phyloP scores from a whole-genome alignment of 1,140 invertebrate genomes.

The Whitmania pigra region DNA sequence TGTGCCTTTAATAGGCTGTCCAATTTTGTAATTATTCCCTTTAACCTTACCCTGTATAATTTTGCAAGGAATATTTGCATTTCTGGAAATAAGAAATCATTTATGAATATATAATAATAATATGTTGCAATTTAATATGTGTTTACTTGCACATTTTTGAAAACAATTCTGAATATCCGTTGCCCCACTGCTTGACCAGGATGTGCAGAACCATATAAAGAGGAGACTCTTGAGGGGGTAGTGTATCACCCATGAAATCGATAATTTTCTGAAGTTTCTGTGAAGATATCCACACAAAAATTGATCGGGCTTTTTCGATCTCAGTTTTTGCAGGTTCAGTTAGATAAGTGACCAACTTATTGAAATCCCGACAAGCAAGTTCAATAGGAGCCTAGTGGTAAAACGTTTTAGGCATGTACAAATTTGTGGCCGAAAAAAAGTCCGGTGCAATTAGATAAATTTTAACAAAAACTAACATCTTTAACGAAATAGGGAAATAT shows the following conservation, averaged over 20 bases:
- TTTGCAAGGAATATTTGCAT: constrained; percentile 21
- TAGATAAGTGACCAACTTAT: constrained; percentile 17
- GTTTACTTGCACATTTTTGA: constrained; percentile 22
- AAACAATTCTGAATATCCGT: constrained; percentile 21
- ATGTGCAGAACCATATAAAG: constrained; percentile 16
- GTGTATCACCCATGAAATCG: constrained; percentile 4
- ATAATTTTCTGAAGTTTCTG: constrained; percentile 16
- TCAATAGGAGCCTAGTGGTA: constrained; percentile 18
- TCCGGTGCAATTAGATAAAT: background rate
- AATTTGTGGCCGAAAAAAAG: background rate
- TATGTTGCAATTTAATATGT: background rate
- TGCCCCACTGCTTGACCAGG: constrained; percentile 13
- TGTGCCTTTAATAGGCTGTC: constrained; percentile 4
- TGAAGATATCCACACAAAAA: constrained; percentile 20
- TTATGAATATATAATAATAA: background rate
- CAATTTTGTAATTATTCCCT: constrained; percentile 20
- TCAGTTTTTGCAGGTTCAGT: constrained; percentile 16
- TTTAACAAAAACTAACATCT: no score
- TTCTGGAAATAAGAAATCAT: background rate
- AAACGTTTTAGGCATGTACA: background rate
- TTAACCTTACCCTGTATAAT: constrained; percentile 24
- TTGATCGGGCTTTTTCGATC: constrained; percentile 18
- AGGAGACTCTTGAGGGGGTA: constrained; percentile 10
- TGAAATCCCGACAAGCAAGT: constrained; percentile 11
- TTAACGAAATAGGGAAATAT: background rate